Conservation (phyloP, 2,113 vertebrate species). For the Amphiprion percula region DNA sequence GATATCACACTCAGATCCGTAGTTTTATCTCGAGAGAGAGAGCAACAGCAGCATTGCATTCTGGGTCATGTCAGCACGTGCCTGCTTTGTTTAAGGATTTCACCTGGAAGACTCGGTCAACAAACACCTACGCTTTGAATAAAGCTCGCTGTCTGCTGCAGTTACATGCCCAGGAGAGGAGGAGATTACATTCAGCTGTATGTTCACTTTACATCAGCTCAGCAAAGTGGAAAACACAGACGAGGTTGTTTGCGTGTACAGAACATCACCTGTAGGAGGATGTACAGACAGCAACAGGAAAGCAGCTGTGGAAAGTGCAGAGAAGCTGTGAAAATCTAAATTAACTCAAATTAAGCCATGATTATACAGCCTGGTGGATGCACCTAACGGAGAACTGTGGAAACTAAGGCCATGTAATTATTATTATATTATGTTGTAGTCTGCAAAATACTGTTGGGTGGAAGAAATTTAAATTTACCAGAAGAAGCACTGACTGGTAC, state of each 20-base stretch:
- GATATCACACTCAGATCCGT: background rate
- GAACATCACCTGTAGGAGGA: background rate
- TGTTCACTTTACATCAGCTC: constrained; percentile 17
- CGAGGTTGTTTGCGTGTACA: too few relatives aligned
- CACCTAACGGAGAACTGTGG: too few relatives aligned
- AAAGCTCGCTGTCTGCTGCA: background rate
- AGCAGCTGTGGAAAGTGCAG: too few relatives aligned
- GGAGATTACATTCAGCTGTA: constrained; percentile 25
- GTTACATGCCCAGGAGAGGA: constrained; percentile 13
- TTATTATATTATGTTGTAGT: too few relatives aligned
- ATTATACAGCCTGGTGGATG: too few relatives aligned
- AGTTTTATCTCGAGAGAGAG: background rate
- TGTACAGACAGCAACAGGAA: too few relatives aligned
- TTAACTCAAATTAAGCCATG: too few relatives aligned
- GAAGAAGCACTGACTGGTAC: too few relatives aligned
- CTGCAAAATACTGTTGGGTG: too few relatives aligned
- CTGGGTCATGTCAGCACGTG: constrained; percentile 28
- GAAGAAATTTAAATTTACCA: too few relatives aligned
- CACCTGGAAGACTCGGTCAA: constrained; percentile 40
- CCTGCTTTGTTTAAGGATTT: constrained; percentile 45
- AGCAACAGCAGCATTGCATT: constrained; percentile 25
- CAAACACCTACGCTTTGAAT: constrained; percentile 50
- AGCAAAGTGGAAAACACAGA: background rate
- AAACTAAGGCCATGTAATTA: too few relatives aligned
- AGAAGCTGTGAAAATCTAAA: too few relatives aligned